Conservation (phyloP, 2,113 vertebrate species). For the Edolisoma coerulescens region DNA sequence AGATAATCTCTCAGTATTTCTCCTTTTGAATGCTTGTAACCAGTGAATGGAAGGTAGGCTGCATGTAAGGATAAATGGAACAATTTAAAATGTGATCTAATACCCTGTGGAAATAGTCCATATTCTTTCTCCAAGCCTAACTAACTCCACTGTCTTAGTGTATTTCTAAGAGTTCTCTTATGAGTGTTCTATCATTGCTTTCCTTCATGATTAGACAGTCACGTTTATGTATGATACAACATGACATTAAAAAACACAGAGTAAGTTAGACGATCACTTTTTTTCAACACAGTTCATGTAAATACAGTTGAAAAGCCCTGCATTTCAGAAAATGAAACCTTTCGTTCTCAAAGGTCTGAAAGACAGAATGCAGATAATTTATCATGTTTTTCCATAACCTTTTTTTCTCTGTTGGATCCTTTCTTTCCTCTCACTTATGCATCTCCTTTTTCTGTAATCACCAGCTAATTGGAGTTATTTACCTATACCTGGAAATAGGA, state of each 20-base stretch:
- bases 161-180: not conserved
- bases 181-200: not conserved
- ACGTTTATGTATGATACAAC: not conserved
- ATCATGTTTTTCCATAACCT: not conserved
- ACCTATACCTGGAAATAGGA: not conserved
- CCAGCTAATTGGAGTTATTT: not conserved
- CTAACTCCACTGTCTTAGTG: not conserved
- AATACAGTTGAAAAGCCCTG: not conserved
- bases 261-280: not conserved
- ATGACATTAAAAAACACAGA: not conserved
- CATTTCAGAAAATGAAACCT: not conserved
- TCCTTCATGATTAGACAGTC: not conserved
- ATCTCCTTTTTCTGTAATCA: not conserved
- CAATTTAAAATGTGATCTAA: not conserved
- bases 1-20: not conserved
- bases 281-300: not conserved
- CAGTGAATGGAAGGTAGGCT: not conserved
- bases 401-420: not conserved
- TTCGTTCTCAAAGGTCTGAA: not conserved
- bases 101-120: not conserved
- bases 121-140: not conserved
- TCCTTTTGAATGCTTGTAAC: not conserved
- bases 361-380: not conserved
- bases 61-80: not conserved
- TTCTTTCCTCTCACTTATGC: not conserved